A percentile compares a stretch with the other conserved stretches of the same genome.
phyloP scores from a whole-genome alignment of 2,888 invertebrate genomes.

The Tenthredo mesomela region DNA sequence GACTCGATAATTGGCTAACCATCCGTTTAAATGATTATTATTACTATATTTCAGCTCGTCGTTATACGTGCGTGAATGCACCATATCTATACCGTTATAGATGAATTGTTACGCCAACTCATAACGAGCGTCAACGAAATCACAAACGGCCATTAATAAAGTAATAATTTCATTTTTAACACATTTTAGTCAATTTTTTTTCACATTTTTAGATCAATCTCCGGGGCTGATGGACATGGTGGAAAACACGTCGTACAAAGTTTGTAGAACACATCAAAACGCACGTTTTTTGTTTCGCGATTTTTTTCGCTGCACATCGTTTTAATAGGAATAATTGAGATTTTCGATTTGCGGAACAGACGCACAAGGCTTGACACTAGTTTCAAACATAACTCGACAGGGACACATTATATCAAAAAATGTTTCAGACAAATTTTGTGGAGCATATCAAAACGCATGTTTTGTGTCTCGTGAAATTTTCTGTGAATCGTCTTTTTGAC shows the following conservation, averaged over 20 bases:
- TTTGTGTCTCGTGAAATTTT: not conserved
- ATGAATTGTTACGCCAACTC: conserved; percentile 10
- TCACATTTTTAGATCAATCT: not conserved
- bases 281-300: not conserved
- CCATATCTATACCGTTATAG: not conserved
- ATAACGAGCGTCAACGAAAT: not conserved
- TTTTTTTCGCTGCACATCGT: not conserved
- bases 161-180: not conserved
- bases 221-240: not conserved
- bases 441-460: not conserved
- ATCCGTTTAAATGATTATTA: conserved; percentile 46
- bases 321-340: not conserved
- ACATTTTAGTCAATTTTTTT: not conserved
- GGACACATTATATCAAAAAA: not conserved
- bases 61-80: not conserved
- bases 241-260: not conserved
- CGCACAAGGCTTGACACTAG: not conserved
- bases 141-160: not conserved
- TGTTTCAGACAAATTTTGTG: not conserved
- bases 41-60: not conserved
- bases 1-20: conserved; percentile 50
- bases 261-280: not conserved
- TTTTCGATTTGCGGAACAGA: not conserved
- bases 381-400: not conserved
- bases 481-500: not conserved